Percentiles rank a stretch among this genome's conserved stretches.
phyloP scores from a whole-genome alignment of 2,797 vertebrate genomes.

The Picus viridis region DNA sequence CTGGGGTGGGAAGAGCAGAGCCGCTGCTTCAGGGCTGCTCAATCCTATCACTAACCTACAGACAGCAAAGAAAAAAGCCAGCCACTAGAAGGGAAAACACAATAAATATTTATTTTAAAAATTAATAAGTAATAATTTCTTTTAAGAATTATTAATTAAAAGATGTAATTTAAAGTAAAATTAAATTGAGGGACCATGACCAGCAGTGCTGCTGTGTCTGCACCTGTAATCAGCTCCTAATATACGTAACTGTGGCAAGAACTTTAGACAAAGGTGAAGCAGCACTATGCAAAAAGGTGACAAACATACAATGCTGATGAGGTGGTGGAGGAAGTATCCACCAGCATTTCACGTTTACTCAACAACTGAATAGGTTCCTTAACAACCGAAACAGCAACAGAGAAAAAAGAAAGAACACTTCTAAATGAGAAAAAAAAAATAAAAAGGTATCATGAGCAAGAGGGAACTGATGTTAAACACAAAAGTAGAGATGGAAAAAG shows the following conservation, averaged over 20 bases:
- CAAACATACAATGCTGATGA: neutral
- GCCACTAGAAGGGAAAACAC: neutral
- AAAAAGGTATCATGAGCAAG: neutral
- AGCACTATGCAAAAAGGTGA: neutral
- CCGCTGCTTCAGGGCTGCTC: neutral
- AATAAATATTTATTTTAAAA: neutral
- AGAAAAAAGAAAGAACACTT: neutral
- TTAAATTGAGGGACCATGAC: neutral
- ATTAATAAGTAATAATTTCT: neutral
- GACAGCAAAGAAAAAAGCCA: neutral
- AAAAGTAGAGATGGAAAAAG: neutral
- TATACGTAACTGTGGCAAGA: neutral
- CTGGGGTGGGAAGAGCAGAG: neutral
- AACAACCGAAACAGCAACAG: neutral
- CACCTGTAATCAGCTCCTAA: neutral
- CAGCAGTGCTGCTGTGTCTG: neutral
- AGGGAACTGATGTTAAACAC: neutral
- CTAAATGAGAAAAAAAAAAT: neutral
- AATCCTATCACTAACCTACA: neutral
- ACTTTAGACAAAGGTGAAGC: neutral
- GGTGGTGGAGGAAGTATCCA: too few species aligned
- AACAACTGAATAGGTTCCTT: neutral
- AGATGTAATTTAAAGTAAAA: neutral
- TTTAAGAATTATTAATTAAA: neutral
- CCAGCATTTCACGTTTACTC: too few species aligned